Conservation (phyloP, 2,888 invertebrate species). For the Neocrepidodera transversa region DNA sequence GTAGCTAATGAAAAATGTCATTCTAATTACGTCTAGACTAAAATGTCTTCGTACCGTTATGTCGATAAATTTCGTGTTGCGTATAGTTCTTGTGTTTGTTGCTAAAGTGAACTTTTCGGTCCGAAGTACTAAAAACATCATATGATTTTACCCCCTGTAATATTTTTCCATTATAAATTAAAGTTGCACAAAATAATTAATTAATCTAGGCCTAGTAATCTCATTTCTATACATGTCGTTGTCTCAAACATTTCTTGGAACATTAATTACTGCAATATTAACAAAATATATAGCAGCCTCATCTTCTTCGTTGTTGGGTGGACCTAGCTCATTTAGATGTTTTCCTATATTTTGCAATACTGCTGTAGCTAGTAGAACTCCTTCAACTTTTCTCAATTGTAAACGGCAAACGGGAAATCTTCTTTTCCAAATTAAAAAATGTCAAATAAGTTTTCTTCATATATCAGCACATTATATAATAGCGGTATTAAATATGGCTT, state of each 20-base stretch:
- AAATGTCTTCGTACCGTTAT: too few relatives aligned
- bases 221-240: neutral
- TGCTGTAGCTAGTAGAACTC: neutral
- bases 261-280: neutral
- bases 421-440: constrained; percentile 42
- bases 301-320: neutral
- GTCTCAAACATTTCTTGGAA: neutral
- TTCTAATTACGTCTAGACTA: too few relatives aligned
- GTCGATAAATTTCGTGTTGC: too few relatives aligned
- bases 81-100: too few relatives aligned
- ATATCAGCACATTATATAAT: constrained; percentile 24
- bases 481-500: constrained; percentile 42
- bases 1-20: too few relatives aligned
- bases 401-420: constrained; percentile 42
- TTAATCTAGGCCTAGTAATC: neutral
- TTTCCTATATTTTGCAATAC: constrained; percentile 7
- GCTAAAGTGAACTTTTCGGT: too few relatives aligned
- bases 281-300: neutral
- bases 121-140: too few relatives aligned
- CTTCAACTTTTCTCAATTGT: neutral
- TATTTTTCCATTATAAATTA: too few relatives aligned
- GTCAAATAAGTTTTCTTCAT: constrained; percentile 33
- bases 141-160: too few relatives aligned
- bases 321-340: constrained; percentile 2
- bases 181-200: neutral